Percentiles rank a stretch among this genome's conserved stretches.
These are phyloP conservation scores for Rhingia campestris DNA, from an alignment of 2,888 invertebrate genomes.

Conservation along the genomic window DNA sequence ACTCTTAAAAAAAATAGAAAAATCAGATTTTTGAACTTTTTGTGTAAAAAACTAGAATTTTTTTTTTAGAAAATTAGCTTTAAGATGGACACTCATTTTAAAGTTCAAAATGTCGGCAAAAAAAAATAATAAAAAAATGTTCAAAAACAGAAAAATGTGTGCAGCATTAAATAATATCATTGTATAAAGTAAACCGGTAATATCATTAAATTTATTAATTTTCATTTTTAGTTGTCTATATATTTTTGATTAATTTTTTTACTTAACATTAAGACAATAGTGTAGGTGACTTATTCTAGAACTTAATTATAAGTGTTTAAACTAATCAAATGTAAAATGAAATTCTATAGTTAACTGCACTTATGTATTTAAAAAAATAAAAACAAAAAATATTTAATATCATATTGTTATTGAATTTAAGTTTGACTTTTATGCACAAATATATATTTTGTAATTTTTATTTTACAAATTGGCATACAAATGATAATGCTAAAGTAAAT, in stretches of 20 bases:
- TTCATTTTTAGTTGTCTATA: constrained; percentile 4
- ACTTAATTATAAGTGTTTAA: constrained; percentile 55
- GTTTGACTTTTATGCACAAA: constrained; percentile 68
- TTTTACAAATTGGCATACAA: constrained; percentile 51
- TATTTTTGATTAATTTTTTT: constrained; percentile 45
- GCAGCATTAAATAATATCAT: constrained; percentile 47
- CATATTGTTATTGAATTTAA: constrained; percentile 58
- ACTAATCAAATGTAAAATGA: constrained; percentile 57
- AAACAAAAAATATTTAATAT: constrained; percentile 2
- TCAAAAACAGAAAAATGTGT: constrained; percentile 16
- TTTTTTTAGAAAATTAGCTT: constrained; percentile 55
- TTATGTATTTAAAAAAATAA: constrained; percentile 43
- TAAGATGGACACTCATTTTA: constrained; percentile 43
- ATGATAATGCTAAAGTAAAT: constrained; percentile 31
- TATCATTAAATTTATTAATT: constrained; percentile 7
- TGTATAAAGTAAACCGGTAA: constrained; percentile 63
- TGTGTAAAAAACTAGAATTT: constrained; percentile 45
- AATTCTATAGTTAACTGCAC: constrained; percentile 61
- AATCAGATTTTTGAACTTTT: constrained; percentile 39
- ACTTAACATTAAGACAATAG: constrained; percentile 36
- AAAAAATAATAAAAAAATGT: constrained; percentile 3
- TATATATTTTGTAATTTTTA: constrained; percentile 70
- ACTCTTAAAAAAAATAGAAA: constrained; percentile 23
- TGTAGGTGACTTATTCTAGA: constrained; percentile 36
- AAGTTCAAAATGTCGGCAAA: constrained; percentile 33